These are phyloP conservation scores for Pseudopodoces humilis DNA, from an alignment of 2,113 vertebrate genomes.

Conservation along the genomic window DNA sequence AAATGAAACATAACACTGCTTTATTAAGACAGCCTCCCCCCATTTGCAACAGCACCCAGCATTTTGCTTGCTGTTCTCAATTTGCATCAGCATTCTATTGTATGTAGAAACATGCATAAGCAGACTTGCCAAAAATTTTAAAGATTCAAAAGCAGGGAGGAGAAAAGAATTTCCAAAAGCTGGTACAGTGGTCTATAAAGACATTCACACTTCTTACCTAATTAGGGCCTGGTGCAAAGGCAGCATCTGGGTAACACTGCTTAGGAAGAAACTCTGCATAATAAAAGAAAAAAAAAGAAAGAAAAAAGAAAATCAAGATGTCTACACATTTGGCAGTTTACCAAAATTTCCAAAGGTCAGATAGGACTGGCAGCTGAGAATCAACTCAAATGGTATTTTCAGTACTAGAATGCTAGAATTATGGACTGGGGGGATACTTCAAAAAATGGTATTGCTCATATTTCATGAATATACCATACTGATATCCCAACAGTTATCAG, in stretches of 20 bases:
- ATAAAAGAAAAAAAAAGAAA: background rate
- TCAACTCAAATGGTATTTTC: background rate
- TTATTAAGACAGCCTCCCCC: background rate
- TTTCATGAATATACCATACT: background rate
- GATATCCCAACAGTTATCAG: background rate
- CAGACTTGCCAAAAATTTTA: background rate
- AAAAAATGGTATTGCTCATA: background rate
- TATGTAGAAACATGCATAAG: slow-evolving; percentile 18
- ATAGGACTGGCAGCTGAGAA: background rate
- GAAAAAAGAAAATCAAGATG: background rate
- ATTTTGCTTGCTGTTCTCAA: slow-evolving; percentile 3
- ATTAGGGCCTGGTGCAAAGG: background rate
- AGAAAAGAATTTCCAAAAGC: background rate
- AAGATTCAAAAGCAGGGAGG: background rate
- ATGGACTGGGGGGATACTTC: background rate
- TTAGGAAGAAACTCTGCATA: background rate
- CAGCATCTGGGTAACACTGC: background rate
- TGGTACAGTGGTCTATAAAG: background rate
- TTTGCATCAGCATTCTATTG: slow-evolving; percentile 20
- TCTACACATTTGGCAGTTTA: background rate
- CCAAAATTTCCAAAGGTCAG: background rate
- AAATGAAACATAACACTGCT: background rate
- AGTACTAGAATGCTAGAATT: background rate
- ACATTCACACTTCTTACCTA: background rate
- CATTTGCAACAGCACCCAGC: background rate